Conservation (phyloP, 2,888 invertebrate species). For the Agrotis ipsilon region DNA sequence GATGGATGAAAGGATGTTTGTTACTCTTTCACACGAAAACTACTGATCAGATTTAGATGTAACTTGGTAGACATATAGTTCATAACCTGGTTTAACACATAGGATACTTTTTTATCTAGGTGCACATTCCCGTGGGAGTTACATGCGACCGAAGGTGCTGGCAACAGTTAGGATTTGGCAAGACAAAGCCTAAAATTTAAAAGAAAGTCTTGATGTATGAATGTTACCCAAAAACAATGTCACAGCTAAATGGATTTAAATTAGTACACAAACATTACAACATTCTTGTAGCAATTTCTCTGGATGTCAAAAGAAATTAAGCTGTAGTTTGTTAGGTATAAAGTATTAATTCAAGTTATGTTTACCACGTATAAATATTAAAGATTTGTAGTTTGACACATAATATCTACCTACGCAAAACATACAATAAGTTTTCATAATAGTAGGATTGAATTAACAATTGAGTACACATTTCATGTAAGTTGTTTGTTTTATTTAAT, state of each 20-base stretch:
- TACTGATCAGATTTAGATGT: too few species aligned
- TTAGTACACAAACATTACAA: background rate
- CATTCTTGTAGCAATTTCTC: background rate
- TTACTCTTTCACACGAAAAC: too few species aligned
- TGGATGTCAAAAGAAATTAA: background rate
- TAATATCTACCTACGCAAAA: background rate
- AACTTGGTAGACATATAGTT: too few species aligned
- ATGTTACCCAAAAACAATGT: too few species aligned
- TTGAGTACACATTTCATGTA: slow-evolving; percentile 5
- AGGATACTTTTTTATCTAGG: too few species aligned
- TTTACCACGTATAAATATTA: background rate
- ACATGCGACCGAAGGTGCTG: too few species aligned
- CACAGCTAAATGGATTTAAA: background rate
- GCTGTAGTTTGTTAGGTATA: background rate
- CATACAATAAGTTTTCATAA: slow-evolving; percentile 14
- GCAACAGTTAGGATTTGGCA: too few species aligned
- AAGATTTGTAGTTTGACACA: background rate
- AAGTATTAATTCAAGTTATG: background rate
- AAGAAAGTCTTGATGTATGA: background rate
- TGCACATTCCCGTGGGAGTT: too few species aligned
- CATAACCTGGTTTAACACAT: too few species aligned
- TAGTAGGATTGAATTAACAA: slow-evolving; percentile 11
- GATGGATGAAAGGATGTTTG: too few species aligned
- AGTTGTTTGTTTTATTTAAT: slow-evolving; percentile 2
- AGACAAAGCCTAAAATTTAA: too few species aligned